These are phyloP conservation scores for Heliconius ismenius DNA, from an alignment of 2,888 invertebrate genomes.

Conservation along the genomic window DNA sequence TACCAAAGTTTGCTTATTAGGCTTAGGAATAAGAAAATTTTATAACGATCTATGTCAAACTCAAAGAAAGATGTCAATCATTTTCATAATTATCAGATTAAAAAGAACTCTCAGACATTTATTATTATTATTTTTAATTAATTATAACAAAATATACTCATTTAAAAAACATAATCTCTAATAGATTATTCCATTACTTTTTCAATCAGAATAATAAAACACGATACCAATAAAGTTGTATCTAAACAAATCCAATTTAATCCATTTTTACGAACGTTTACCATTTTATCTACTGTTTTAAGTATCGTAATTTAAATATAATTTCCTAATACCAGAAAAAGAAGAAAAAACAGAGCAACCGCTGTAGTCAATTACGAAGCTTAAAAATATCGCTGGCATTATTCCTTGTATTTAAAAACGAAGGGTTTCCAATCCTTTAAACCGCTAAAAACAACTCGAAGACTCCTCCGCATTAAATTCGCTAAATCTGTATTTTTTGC, in stretches of 20 bases:
- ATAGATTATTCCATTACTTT: not conserved
- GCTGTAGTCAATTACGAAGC: constrained; percentile 73
- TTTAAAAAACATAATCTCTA: not conserved
- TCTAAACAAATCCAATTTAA: constrained; percentile 59
- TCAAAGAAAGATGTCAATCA: no score
- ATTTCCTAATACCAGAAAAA: constrained; percentile 59
- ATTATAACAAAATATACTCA: not conserved
- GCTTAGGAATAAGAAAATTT: no score
- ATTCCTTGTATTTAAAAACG: constrained; percentile 64
- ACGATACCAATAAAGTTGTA: constrained; percentile 49
- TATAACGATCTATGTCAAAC: no score
- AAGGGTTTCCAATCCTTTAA: constrained; percentile 74
- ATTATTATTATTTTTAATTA: no score
- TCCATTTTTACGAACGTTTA: constrained; percentile 63
- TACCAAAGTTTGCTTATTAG: no score
- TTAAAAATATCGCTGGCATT: constrained; percentile 74
- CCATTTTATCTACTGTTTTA: constrained; percentile 58
- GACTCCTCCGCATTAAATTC: constrained; percentile 67
- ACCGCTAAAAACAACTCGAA: constrained; percentile 73
- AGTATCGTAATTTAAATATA: constrained; percentile 66
- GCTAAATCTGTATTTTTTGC: constrained; percentile 69
- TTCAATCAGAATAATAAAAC: constrained; percentile 24
- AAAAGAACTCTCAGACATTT: no score
- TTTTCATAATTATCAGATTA: no score
- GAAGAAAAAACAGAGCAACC: constrained; percentile 54